Conservation (phyloP, 1,140 invertebrate species). For the Brachionus manjavacas region DNA sequence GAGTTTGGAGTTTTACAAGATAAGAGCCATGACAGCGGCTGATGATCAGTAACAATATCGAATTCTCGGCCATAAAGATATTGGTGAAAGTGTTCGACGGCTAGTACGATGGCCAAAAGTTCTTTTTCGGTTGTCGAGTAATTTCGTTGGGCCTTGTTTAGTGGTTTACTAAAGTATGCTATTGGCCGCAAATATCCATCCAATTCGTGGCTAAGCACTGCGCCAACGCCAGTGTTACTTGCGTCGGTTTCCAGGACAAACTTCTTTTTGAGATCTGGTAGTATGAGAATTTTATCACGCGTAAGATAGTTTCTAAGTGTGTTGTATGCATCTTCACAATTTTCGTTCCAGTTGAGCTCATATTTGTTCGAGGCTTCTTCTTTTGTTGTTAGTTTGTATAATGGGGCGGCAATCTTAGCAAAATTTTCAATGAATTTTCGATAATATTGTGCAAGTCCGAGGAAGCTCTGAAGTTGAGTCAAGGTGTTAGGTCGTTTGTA, state of each 20-base stretch:
- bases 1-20: conserved; percentile 43
- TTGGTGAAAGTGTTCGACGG: conserved; percentile 53
- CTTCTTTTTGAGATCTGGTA: conserved; percentile 48
- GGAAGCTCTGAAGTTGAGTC: conserved; percentile 44
- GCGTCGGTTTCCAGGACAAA: conserved; percentile 58
- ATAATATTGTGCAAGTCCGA: conserved; percentile 47
- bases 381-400: conserved; percentile 50
- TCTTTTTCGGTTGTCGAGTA: conserved; percentile 53
- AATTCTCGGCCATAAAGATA: conserved; percentile 57
- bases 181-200: neutral
- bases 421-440: conserved; percentile 56
- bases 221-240: conserved; percentile 53
- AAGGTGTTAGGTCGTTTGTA: neutral
- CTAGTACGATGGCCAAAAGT: conserved; percentile 54
- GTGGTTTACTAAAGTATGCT: neutral
- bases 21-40: conserved; percentile 55
- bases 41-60: conserved; percentile 58
- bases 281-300: neutral
- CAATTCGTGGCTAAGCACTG: conserved; percentile 51
- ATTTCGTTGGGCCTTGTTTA: neutral
- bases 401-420: conserved; percentile 49
- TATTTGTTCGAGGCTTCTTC: conserved; percentile 12
- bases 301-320: conserved; percentile 47
- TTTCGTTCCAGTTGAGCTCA: conserved; percentile 47
- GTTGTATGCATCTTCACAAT: conserved; percentile 49